These are phyloP conservation scores for Macrobrachium rosenbergii DNA, from an alignment of 1,140 invertebrate genomes.

Conservation along the genomic window DNA sequence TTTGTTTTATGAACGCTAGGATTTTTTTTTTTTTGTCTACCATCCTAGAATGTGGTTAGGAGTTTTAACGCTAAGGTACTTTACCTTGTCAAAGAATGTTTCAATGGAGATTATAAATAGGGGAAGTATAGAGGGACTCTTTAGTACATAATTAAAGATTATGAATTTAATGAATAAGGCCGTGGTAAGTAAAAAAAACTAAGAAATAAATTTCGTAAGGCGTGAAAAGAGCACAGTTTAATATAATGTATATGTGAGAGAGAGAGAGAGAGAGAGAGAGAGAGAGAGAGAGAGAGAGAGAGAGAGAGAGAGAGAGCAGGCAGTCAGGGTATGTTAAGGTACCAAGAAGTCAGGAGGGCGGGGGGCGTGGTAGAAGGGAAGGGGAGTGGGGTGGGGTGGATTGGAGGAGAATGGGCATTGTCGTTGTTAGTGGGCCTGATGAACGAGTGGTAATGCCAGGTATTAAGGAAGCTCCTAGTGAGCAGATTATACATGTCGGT, in stretches of 20 bases:
- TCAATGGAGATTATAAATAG: too few relatives aligned
- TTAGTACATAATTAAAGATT: too few relatives aligned
- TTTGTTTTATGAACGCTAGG: too few relatives aligned
- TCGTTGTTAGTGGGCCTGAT: slow-evolving; percentile 36
- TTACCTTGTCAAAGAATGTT: too few relatives aligned
- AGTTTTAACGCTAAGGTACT: too few relatives aligned
- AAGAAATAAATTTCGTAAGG: too few relatives aligned
- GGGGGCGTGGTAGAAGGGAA: background rate
- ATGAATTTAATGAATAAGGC: too few relatives aligned
- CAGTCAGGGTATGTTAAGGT: background rate
- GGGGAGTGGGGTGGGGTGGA: background rate
- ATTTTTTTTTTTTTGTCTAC: too few relatives aligned
- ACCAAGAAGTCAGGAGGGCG: background rate
- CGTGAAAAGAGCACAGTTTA: background rate
- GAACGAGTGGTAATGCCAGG: slow-evolving; percentile 43
- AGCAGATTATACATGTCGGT: slow-evolving; percentile 45
- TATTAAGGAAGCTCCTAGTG: slow-evolving; percentile 52
- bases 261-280: slow-evolving; percentile 13
- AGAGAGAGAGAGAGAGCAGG: background rate
- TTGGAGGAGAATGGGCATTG: background rate
- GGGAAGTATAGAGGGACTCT: too few relatives aligned
- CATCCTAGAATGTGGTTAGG: too few relatives aligned
- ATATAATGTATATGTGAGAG: background rate
- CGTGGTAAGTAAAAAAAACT: too few relatives aligned
- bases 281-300: slow-evolving; percentile 10